phyloP scores from a whole-genome alignment of 2,113 vertebrate species.

The Saccopteryx bilineata region DNA sequence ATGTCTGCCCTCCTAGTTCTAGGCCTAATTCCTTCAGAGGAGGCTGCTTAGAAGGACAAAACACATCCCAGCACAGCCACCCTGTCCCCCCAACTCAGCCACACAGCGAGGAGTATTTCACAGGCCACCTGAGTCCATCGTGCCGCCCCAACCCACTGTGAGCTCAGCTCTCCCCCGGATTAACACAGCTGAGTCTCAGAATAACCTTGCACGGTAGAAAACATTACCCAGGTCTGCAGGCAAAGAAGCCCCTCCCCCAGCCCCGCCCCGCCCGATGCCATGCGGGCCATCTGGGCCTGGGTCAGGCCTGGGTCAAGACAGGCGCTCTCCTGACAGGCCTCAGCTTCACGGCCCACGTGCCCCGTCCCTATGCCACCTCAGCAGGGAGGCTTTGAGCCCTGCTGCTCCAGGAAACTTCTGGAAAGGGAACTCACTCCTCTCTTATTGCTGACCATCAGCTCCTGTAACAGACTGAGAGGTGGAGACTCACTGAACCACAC shows the following conservation, averaged over 20 bases:
- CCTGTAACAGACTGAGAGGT: not conserved
- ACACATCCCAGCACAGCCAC: rapidly evolving
- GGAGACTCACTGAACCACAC: not conserved
- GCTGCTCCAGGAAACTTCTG: not conserved
- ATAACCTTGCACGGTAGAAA: rapidly evolving
- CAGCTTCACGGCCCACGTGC: rapidly evolving
- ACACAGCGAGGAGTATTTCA: rapidly evolving
- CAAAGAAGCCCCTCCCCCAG: not conserved
- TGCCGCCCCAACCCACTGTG: rapidly evolving
- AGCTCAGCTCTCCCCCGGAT: rapidly evolving
- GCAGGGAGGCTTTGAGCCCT: not conserved
- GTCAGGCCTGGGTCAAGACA: not conserved
- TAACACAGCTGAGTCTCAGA: rapidly evolving
- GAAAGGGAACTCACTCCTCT: not conserved
- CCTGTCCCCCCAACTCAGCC: rapidly evolving
- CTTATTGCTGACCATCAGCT: rapidly evolving
- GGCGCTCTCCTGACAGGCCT: rapidly evolving
- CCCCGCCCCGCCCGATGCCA: rapidly evolving
- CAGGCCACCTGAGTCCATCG: not conserved
- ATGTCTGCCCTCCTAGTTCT: not conserved
- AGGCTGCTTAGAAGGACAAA: rapidly evolving
- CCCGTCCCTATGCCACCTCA: rapidly evolving
- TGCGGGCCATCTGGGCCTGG: rapidly evolving
- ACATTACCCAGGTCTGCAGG: not conserved
- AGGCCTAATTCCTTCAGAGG: not conserved